Base-by-base conservation (phyloP, 2,888 invertebrate species). In the Heliconius aoede region DNA sequence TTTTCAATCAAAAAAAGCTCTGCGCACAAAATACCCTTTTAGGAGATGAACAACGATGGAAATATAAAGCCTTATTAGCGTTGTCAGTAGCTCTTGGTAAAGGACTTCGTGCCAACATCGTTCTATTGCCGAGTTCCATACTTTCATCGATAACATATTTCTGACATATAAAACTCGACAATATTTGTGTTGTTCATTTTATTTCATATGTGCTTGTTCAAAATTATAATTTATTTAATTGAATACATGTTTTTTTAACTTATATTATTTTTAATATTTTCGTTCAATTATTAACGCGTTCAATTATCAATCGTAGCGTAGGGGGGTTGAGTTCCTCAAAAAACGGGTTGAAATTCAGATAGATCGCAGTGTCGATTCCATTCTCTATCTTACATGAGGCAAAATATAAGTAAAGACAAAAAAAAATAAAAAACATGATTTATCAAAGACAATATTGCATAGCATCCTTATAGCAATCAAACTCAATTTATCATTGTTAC, bases 11-110 rank as follows among this genome's bases (percentile, higher is more conserved):
- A n/a, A n/a, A n/a, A n/a, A n/a, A n/a, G n/a, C n/a, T n/a, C n/a
- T n/a, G n/a, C n/a, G n/a, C n/a, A n/a, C 46, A 68, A 74, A 61
- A 46, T 26, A 61, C 28, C 46, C 72, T 76, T 72, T 32, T 46
- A 40, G 28, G 8, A 46, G 58, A 32, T 65, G 51, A 72, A 55
- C 71, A 26, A 32, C 36, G 46, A 46, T 65, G 55, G 51, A 74
- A 73, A 71, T 73, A 73, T 65, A 69, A 76, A 74, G 71, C 72
- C 72, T 71, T 69, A 77, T 75, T 71, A 75, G 73, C 62, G 26
- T 55, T 72, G 61, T 51, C 60, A 64, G 62, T 67, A 32, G 18
- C 62, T 65, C 65, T 71, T 77, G 62, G 65, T 68, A 74, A n/a
- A 58, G 64, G 71, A 77, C 73, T 76, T 73, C 71, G 60, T 30